Percentiles rank a stretch among this genome's conserved stretches.
These are phyloP conservation scores for Diabrotica balteata DNA, from an alignment of 2,888 invertebrate genomes.

Conservation along the genomic window DNA sequence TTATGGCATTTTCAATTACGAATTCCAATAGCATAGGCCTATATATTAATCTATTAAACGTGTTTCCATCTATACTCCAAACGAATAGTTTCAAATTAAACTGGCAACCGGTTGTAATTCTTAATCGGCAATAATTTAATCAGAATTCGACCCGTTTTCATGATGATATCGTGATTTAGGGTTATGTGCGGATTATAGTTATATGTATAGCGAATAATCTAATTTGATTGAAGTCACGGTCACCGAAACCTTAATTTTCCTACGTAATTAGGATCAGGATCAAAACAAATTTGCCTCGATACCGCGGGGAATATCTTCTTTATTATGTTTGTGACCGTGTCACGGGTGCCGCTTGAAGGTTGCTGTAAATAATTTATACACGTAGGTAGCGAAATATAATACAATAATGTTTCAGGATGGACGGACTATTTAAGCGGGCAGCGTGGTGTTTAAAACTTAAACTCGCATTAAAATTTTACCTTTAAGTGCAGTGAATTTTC, in stretches of 20 bases:
- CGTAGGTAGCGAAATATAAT: too few relatives aligned
- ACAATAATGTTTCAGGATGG: too few relatives aligned
- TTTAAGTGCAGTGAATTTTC: too few relatives aligned
- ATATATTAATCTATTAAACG: too few relatives aligned
- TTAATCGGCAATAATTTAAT: not conserved
- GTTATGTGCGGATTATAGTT: not conserved
- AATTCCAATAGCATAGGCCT: too few relatives aligned
- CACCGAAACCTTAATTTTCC: not conserved
- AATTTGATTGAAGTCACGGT: constrained; percentile 1
- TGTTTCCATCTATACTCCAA: not conserved
- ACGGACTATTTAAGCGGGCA: too few relatives aligned
- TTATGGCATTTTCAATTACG: too few relatives aligned
- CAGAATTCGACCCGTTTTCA: not conserved
- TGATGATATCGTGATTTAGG: not conserved
- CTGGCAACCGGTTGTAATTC: not conserved
- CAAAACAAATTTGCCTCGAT: not conserved
- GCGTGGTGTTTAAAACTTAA: too few relatives aligned
- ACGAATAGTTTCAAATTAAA: not conserved
- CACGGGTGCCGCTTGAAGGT: not conserved
- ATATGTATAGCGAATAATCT: not conserved
- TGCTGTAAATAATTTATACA: too few relatives aligned
- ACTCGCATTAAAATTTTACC: too few relatives aligned
- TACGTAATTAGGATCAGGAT: not conserved
- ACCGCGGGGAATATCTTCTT: not conserved
- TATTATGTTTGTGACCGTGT: not conserved